Conservation (phyloP, 2,888 invertebrate species). For the Eupeodes luniger region DNA sequence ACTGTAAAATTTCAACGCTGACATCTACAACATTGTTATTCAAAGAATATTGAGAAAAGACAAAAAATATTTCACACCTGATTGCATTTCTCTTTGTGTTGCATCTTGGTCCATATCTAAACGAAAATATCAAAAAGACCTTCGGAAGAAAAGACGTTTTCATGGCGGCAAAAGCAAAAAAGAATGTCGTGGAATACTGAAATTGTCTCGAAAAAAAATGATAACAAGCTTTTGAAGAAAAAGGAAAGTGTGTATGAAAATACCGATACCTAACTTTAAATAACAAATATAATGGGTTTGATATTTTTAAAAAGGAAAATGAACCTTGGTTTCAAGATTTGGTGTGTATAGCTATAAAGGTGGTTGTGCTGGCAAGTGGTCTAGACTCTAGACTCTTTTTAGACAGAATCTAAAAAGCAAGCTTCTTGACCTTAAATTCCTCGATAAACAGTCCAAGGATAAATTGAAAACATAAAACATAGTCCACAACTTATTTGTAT, state of each 20-base stretch:
- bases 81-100: conserved; percentile 65
- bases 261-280: not conserved
- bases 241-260: not conserved
- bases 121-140: conserved; percentile 47
- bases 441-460: not conserved
- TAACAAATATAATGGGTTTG: not conserved
- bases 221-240: conserved; percentile 1
- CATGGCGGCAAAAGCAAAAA: no score
- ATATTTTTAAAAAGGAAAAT: not conserved
- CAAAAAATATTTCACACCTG: conserved; percentile 69
- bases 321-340: no score
- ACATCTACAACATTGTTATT: conserved; percentile 35
- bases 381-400: no score
- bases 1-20: not conserved
- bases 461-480: not conserved
- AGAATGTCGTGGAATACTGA: not conserved
- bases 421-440: not conserved
- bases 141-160: conserved; percentile 10
- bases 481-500: not conserved
- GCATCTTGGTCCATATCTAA: conserved; percentile 66
- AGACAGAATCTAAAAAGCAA: not conserved
- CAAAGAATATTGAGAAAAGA: conserved; percentile 13
- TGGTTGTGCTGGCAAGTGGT: no score
- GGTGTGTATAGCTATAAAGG: no score
- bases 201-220: not conserved